A percentile compares a stretch with the other conserved stretches of the same genome.
Evolutionary conservation across 2,797 vertebrate genomes (phyloP).

Genomic region (Rhinichthys osculus): DNA sequence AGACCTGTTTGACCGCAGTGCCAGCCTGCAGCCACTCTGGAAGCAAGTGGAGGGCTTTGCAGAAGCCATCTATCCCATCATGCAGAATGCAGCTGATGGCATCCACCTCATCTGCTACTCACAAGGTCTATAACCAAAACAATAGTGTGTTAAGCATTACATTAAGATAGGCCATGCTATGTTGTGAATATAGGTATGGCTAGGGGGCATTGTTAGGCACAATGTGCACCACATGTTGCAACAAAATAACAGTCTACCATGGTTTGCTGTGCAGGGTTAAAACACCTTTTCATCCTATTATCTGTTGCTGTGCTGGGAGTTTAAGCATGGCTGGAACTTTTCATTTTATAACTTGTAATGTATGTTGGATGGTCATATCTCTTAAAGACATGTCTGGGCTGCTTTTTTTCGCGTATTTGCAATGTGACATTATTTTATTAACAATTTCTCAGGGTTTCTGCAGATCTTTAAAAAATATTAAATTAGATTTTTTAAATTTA

Average conservation of each 20-base stretch:
- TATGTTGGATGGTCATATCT: no score
- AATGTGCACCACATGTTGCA: background rate
- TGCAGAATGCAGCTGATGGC: slow-evolving; percentile 86
- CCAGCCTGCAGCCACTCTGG: slow-evolving; percentile 90
- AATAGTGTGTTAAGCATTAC: background rate
- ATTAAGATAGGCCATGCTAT: background rate
- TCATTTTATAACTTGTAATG: background rate
- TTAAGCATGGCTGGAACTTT: background rate
- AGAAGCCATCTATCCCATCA: slow-evolving; percentile 86
- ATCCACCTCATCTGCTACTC: slow-evolving; percentile 93
- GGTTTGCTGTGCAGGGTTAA: no score
- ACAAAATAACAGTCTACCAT: background rate
- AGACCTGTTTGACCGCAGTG: slow-evolving; percentile 86
- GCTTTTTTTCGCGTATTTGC: background rate
- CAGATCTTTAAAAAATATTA: background rate
- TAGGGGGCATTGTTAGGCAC: background rate
- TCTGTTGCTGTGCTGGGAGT: background rate
- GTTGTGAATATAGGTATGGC: background rate
- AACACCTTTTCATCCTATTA: background rate
- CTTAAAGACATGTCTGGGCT: no score
- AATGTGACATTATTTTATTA: background rate
- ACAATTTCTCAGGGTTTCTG: background rate
- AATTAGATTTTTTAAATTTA: no score
- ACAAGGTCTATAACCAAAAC: slow-evolving; percentile 76
- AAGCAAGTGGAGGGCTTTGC: slow-evolving; percentile 91